Evolutionary conservation across 2,113 vertebrate species (phyloP).

Genomic region (Lophochroa leadbeateri): DNA sequence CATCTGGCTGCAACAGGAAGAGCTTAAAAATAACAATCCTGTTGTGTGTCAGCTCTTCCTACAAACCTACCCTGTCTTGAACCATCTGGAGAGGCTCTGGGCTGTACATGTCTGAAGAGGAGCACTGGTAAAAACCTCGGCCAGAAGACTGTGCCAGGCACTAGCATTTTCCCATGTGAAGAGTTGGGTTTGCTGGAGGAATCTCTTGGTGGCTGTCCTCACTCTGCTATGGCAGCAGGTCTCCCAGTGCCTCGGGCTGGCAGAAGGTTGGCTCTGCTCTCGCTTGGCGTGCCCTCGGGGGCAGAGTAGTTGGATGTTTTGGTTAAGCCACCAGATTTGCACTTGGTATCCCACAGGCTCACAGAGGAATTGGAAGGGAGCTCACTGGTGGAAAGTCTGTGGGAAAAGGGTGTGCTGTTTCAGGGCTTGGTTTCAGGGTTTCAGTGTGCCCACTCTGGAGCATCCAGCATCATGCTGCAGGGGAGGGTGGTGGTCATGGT

Average conservation of each 20-base stretch:
- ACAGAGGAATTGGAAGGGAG: background rate
- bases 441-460: background rate
- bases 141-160: conserved; percentile 26
- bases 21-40: conserved; percentile 33
- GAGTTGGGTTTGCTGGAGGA: conserved; percentile 45
- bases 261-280: conserved; percentile 31
- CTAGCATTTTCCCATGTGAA: background rate
- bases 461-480: background rate
- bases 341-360: conserved; percentile 19
- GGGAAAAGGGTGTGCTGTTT: background rate
- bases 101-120: conserved; percentile 1
- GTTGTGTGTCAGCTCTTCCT: conserved; percentile 49
- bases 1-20: conserved; percentile 43
- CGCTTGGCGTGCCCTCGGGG: conserved; percentile 11
- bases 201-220: conserved; percentile 1
- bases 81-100: conserved; percentile 8
- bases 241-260: conserved; percentile 36
- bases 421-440: background rate
- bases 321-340: conserved; percentile 26
- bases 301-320: background rate
- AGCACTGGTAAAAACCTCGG: background rate
- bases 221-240: conserved; percentile 33
- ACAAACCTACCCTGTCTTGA: conserved; percentile 36
- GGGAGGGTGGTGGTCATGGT: background rate
- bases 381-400: background rate